These are phyloP conservation scores for Ambastaia sidthimunki DNA, from an alignment of 2,797 vertebrate species.

Conservation along the genomic window DNA sequence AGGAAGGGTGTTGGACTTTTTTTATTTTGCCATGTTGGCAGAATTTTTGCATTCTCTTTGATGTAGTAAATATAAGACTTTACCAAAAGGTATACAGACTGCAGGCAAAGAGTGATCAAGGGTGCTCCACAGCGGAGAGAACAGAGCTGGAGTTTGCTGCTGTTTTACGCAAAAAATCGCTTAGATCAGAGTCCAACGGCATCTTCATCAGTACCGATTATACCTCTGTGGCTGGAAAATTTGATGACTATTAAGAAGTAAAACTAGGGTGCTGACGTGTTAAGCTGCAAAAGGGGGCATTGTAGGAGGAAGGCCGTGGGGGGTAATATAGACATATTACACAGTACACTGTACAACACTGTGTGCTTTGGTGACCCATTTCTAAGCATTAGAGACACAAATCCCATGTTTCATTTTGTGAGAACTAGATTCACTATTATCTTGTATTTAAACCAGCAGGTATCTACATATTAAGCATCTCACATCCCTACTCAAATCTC, in stretches of 20 bases:
- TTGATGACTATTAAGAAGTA: conserved; percentile 77
- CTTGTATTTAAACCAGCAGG: not conserved
- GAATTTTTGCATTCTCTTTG: conserved; percentile 80
- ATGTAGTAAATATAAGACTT: conserved; percentile 77
- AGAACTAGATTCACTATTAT: not conserved
- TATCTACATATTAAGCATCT: not conserved
- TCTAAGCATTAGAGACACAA: not conserved
- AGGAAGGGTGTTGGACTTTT: conserved; percentile 51
- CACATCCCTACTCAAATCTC: too few relatives aligned
- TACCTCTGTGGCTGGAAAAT: conserved; percentile 77
- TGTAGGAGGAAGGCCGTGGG: conserved; percentile 64
- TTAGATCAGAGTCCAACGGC: conserved; percentile 76
- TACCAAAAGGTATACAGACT: conserved; percentile 70
- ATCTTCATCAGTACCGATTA: conserved; percentile 75
- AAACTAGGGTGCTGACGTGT: conserved; percentile 79
- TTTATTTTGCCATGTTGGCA: conserved; percentile 77
- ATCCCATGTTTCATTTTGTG: not conserved
- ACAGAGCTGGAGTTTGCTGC: conserved; percentile 70
- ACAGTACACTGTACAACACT: not conserved
- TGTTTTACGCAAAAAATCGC: conserved; percentile 71
- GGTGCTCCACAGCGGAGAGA: conserved; percentile 58
- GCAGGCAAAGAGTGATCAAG: conserved; percentile 66
- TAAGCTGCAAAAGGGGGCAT: conserved; percentile 72
- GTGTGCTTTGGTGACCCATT: not conserved
- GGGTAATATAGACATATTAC: conserved; percentile 4